Evolutionary conservation across 64 coral and sea anemone genomes (phyloP), one percentile per base, ranked within the genome.

Genomic region (Montipora sp.): DNA sequence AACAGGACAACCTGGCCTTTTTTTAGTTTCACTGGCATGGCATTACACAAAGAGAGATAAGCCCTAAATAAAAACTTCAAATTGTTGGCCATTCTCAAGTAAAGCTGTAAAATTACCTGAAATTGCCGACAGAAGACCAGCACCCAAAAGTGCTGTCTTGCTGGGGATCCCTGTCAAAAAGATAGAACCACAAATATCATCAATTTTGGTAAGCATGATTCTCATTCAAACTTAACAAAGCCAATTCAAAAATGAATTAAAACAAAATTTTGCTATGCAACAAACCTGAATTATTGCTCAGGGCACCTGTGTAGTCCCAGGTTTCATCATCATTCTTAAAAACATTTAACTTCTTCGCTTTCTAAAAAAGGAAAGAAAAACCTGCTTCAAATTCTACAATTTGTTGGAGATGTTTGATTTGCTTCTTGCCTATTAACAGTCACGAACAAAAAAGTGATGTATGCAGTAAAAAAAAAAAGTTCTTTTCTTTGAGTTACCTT

Each of bases 281-380:
- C 73, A 67, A 73, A 97, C 95, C 95, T 91, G 95, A 69, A 27
- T 93, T 92, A 47, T 89, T 92, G 79, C 84, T 94, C 21, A 97
- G 84, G 15, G 94, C 92, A 70, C 93, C 93, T 77, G 96, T 98
- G 75, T 95, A 98, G 77, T 98, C 96, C 96, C 96, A 98, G n/a
- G 96, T 98, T 79, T 98, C 96, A 61, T 98, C 96, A 51, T 98
- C 96, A 65, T 98, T 98, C 55, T 98, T 98, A 78, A 95, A 98
- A 47, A 98, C 96, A 80, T 98, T 98, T 70, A 98, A 88, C 80
- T 98, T 98, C 60, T 98, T 98, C 0, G 96, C 96, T 93, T 98
- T 93, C 88, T 95, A 27, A 51, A 59, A 22, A 55, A 18, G 19
- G 44, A 88, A 59, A 22, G 21, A 49, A 18, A 21, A 27, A 63